Percentiles rank a stretch among this genome's conserved stretches.
Conservation (phyloP, 2,113 vertebrate species). For the Rostratula benghalensis region DNA sequence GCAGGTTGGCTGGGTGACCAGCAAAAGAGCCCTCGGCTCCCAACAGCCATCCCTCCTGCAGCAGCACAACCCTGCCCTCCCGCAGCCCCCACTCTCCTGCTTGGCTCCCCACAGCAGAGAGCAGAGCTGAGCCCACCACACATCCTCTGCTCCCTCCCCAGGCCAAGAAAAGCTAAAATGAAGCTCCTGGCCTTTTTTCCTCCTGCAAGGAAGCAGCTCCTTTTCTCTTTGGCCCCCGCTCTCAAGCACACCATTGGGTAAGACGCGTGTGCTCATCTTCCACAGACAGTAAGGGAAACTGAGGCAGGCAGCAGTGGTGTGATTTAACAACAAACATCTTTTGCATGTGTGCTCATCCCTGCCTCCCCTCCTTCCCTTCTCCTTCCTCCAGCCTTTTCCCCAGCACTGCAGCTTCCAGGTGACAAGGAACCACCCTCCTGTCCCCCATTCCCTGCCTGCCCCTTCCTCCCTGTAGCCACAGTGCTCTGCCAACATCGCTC, state of each 20-base stretch:
- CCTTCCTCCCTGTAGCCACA: not conserved
- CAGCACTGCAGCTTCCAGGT: not conserved
- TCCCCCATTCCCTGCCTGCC: not conserved
- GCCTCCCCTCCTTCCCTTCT: not conserved
- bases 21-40: fast-evolving
- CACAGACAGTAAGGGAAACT: not conserved
- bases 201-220: not conserved
- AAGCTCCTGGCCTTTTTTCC: not conserved
- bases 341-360: not conserved
- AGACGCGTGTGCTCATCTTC: fast-evolving
- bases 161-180: not conserved
- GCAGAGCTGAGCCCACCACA: not conserved
- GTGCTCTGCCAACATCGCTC: not conserved
- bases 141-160: not conserved
- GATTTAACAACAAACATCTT: not conserved
- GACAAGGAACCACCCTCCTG: not conserved
- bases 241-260: not conserved
- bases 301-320: not conserved
- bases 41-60: not conserved
- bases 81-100: not conserved
- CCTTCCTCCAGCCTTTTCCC: not conserved
- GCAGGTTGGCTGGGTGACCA: fast-evolving
- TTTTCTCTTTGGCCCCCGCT: not conserved
- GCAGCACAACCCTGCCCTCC: not conserved
- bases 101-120: fast-evolving